Base-by-base conservation (phyloP, 2,888 invertebrate species). In the Rhagium mordax region DNA sequence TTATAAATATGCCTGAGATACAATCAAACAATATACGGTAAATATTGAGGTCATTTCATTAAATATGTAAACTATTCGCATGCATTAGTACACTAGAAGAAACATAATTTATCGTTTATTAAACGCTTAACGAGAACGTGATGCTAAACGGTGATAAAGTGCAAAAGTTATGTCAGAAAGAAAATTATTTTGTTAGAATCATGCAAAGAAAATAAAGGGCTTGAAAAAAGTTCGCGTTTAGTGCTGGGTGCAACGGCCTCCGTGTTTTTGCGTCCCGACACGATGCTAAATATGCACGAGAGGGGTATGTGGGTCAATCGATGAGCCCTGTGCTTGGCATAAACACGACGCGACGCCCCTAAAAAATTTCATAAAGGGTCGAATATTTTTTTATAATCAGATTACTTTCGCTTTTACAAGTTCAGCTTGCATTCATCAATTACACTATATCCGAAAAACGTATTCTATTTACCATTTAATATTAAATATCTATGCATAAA, bases 251-350 rank as follows among this genome's bases (percentile, higher is more conserved):
- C 74, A 74, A 68, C 47, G 74, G 66, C 74, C 71, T 61, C 47
- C 64, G 51, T 57, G 61, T 41, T 41, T 51, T 67, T 60, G 55
- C 55, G 53, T 70, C 53, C 65, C 71, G 33, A 29, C 62, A 59
- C 49, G 10, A n/a, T n/a, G 48, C n/a, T 49, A 64, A 18, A 68
- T 49, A 49, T 66, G 70, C 53, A 57, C 51, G 55, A 20, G 53
- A 68, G 60, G 62, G 27, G 62, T 55, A 74, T 74, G 65, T 74
- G 68, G 74, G 74, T 74, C 72, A 74, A 74, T 71, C 72, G 71
- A 74, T 72, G 66, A 67, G 21, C 53, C 8, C 21, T 59, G 57
- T 48, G 47, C 4, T 67, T 21, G 6, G 29, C 13, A 55, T 49
- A 18, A 55, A 41, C n/a, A 57, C 60, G 53, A 49, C 41, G 62